Conservation (phyloP, 1,140 invertebrate genomes). For the Brachionus asplanchnoidis region DNA sequence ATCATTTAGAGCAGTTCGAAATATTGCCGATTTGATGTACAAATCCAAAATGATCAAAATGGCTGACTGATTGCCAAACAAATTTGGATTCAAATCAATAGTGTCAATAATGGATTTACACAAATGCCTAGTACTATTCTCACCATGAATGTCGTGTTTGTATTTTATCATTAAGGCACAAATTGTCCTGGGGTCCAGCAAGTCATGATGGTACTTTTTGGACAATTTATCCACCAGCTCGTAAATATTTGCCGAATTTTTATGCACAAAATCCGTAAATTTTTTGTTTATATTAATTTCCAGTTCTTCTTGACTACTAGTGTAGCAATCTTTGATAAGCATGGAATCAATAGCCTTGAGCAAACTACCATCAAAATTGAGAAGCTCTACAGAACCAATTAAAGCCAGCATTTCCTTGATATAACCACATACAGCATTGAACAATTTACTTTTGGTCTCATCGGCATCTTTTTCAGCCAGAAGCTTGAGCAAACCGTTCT, state of each 20-base stretch:
- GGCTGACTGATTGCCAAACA: background rate
- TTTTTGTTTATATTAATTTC: background rate
- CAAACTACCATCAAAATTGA: background rate
- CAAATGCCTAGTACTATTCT: background rate
- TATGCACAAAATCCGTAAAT: background rate
- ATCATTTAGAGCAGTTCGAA: slow-evolving; percentile 10
- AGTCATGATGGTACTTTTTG: background rate
- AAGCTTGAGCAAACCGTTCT: background rate
- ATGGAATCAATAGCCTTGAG: background rate
- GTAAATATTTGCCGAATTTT: background rate
- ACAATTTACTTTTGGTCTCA: background rate
- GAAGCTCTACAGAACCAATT: background rate
- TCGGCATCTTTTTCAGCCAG: background rate
- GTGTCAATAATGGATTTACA: background rate
- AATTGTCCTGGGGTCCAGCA: background rate
- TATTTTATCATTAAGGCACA: background rate
- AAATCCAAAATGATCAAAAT: background rate
- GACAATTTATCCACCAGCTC: background rate
- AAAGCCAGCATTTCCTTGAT: background rate
- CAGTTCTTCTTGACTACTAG: background rate
- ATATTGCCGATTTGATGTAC: background rate
- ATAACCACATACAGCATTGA: background rate
- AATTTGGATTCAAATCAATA: background rate
- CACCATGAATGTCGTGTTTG: background rate
- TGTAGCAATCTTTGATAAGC: background rate